Percentiles rank a stretch among this genome's conserved stretches.
These are phyloP conservation scores for Ochlodes sylvanus DNA, from an alignment of 2,888 invertebrate species.

Conservation along the genomic window DNA sequence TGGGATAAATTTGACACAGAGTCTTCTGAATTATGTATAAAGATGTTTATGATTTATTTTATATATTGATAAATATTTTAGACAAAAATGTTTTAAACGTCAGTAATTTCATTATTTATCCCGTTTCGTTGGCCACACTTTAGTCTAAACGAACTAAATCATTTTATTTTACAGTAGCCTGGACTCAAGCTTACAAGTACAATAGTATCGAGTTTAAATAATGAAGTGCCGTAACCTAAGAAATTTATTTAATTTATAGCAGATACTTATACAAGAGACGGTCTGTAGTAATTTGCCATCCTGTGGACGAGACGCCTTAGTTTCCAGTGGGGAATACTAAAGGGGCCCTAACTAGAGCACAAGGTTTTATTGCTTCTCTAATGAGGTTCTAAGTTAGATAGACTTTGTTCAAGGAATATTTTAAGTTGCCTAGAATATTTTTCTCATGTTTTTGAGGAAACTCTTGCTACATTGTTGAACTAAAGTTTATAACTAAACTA, in stretches of 20 bases:
- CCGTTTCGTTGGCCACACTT: too few relatives aligned
- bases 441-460: conserved; percentile 1
- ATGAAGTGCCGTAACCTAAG: not conserved
- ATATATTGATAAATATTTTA: too few relatives aligned
- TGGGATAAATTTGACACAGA: too few relatives aligned
- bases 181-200: too few relatives aligned
- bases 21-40: too few relatives aligned
- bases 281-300: not conserved
- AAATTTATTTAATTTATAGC: conserved; percentile 3
- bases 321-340: not conserved
- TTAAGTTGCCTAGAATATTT: conserved; percentile 13
- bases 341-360: conserved; percentile 1
- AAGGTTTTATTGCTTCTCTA: conserved; percentile 19
- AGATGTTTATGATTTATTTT: too few relatives aligned
- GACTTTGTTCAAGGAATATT: conserved; percentile 28
- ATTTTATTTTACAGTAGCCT: too few relatives aligned
- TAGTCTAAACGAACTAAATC: too few relatives aligned
- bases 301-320: conserved; percentile 1
- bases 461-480: conserved; percentile 14
- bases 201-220: not conserved
- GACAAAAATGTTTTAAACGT: too few relatives aligned
- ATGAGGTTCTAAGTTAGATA: conserved; percentile 34
- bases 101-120: too few relatives aligned
- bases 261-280: conserved; percentile 2
- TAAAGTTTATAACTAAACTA: not conserved